These are phyloP conservation scores for Falco concolor DNA, from an alignment of 2,797 vertebrate species.

Conservation along the genomic window DNA sequence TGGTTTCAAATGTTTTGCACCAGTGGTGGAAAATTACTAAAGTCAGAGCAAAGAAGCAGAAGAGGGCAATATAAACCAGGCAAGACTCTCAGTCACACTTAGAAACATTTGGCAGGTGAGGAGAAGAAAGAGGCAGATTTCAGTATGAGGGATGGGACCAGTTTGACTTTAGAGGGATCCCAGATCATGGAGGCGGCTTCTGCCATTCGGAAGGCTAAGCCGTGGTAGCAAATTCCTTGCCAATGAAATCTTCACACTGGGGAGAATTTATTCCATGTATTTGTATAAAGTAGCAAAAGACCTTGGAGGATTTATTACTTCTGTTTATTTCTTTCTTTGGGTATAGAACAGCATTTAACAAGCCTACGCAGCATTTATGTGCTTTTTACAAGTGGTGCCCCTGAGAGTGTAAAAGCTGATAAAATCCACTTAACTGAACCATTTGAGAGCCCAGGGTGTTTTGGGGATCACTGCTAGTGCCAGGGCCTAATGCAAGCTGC, in stretches of 20 bases:
- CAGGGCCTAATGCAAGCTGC: neutral
- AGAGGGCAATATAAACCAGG: neutral
- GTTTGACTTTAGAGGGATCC: neutral
- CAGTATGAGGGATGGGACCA: neutral
- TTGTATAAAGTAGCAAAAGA: neutral
- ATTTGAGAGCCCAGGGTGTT: neutral
- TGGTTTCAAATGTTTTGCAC: neutral
- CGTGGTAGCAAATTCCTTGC: neutral
- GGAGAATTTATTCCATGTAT: neutral
- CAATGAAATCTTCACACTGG: neutral
- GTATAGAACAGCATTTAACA: neutral
- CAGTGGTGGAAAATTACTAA: conserved; percentile 18
- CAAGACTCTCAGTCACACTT: neutral
- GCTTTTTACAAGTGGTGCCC: neutral
- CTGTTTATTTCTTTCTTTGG: neutral
- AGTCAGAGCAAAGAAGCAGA: neutral
- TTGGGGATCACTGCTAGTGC: neutral
- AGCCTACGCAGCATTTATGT: neutral
- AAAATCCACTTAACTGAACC: neutral
- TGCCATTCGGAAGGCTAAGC: neutral
- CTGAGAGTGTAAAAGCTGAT: neutral
- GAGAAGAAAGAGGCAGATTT: neutral
- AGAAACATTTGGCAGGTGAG: neutral
- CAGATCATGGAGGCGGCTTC: neutral
- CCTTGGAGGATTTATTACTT: neutral